These are phyloP conservation scores for Orius insidiosus DNA, from an alignment of 1,140 invertebrate species.

Conservation along the genomic window DNA sequence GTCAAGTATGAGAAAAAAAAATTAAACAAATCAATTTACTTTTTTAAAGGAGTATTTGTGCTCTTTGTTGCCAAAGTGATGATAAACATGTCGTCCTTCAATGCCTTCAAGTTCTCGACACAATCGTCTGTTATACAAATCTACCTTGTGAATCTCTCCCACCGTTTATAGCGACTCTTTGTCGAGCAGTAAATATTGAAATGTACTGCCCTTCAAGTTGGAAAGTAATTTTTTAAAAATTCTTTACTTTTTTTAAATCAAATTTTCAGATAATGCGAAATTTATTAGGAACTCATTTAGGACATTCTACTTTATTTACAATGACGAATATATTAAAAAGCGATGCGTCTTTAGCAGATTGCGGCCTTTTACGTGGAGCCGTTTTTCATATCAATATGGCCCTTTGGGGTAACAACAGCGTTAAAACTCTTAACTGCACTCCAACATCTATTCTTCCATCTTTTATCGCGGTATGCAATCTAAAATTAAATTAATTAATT, in stretches of 20 bases:
- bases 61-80: slow-evolving; percentile 26
- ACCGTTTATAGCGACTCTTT: slow-evolving; percentile 65
- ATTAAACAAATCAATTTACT: not conserved
- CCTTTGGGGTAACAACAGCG: slow-evolving; percentile 51
- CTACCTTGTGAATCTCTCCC: slow-evolving; percentile 61
- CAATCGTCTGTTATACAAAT: slow-evolving; percentile 75
- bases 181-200: slow-evolving; percentile 70
- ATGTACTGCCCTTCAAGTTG: slow-evolving; percentile 62
- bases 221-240: slow-evolving; percentile 42
- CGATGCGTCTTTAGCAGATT: slow-evolving; percentile 30
- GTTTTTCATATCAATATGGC: slow-evolving; percentile 81
- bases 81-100: slow-evolving; percentile 32
- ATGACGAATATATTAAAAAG: slow-evolving; percentile 63
- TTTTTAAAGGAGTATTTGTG: slow-evolving; percentile 28
- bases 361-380: slow-evolving; percentile 54
- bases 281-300: slow-evolving; percentile 77
- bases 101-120: slow-evolving; percentile 64
- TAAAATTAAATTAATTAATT: too few species aligned
- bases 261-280: slow-evolving; percentile 66
- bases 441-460: slow-evolving; percentile 65
- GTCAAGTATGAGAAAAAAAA: slow-evolving; percentile 52
- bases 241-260: slow-evolving; percentile 12
- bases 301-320: slow-evolving; percentile 66
- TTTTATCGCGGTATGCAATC: slow-evolving; percentile 42
- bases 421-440: slow-evolving; percentile 57